Percentiles rank a stretch among this genome's conserved stretches.
These are phyloP conservation scores for Catharus minimus DNA, from an alignment of 2,113 vertebrate species.

Conservation along the genomic window DNA sequence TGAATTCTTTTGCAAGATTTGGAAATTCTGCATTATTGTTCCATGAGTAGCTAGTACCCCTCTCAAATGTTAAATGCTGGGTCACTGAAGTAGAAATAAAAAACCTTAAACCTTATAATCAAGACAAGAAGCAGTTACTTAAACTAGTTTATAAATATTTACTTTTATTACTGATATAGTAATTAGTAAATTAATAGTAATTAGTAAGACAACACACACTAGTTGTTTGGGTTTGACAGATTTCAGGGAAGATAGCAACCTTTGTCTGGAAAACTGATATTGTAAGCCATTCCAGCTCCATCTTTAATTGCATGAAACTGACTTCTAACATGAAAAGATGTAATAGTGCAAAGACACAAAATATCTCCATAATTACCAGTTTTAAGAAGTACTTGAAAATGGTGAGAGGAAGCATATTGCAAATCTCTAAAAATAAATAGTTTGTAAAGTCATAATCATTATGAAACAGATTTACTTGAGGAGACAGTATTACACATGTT, in stretches of 20 bases:
- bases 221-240: background rate
- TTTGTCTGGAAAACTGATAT: background rate
- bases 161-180: background rate
- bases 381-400: conserved; percentile 40
- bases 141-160: background rate
- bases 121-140: background rate
- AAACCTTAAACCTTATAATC: rapidly evolving
- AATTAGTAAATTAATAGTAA: background rate
- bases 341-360: background rate
- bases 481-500: conserved; percentile 54
- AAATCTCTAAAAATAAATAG: conserved; percentile 57
- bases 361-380: conserved; percentile 28
- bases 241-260: background rate
- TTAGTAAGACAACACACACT: background rate
- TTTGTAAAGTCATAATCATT: conserved; percentile 54
- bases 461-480: conserved; percentile 55
- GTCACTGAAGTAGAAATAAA: background rate
- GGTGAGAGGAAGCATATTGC: conserved; percentile 58
- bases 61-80: background rate
- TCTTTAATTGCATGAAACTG: background rate
- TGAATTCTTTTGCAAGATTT: background rate
- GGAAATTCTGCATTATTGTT: background rate
- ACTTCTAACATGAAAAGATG: background rate
- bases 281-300: background rate
- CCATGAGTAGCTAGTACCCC: no score